phyloP scores from a whole-genome alignment of 2,797 vertebrate genomes.

The Lepilemur septentrionalis region DNA sequence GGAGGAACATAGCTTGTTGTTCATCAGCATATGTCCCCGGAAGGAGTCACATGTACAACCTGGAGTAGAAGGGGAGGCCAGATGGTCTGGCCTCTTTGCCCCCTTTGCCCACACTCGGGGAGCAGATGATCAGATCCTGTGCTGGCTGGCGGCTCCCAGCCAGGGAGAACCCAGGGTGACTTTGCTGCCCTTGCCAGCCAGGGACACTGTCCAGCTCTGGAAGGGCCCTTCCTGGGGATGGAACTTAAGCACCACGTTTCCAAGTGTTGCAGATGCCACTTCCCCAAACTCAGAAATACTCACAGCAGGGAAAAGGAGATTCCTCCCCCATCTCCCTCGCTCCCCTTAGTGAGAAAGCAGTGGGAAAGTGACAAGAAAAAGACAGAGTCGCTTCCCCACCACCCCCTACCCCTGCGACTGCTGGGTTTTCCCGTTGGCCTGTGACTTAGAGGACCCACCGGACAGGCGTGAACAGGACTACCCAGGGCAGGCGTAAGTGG shows the following conservation, averaged over 20 bases:
- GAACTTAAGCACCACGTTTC: neutral
- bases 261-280: too few relatives aligned
- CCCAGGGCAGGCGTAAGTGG: neutral
- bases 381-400: neutral
- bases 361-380: neutral
- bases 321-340: neutral
- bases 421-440: neutral
- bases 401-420: accelerated
- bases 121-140: accelerated
- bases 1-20: accelerated
- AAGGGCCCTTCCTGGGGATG: neutral
- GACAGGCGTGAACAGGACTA: neutral
- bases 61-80: accelerated
- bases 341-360: neutral
- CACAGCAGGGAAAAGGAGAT: neutral
- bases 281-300: neutral
- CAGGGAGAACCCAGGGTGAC: accelerated
- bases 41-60: neutral
- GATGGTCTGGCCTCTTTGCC: too few relatives aligned
- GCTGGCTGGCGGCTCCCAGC: neutral
- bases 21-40: accelerated
- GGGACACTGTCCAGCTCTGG: accelerated
- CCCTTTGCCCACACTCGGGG: neutral
- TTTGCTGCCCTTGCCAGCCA: accelerated
- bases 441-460: too few relatives aligned